A percentile compares a stretch with the other conserved stretches of the same genome.
Evolutionary conservation across 2,113 vertebrate species (phyloP).

Genomic region (Gila orcuttii): DNA sequence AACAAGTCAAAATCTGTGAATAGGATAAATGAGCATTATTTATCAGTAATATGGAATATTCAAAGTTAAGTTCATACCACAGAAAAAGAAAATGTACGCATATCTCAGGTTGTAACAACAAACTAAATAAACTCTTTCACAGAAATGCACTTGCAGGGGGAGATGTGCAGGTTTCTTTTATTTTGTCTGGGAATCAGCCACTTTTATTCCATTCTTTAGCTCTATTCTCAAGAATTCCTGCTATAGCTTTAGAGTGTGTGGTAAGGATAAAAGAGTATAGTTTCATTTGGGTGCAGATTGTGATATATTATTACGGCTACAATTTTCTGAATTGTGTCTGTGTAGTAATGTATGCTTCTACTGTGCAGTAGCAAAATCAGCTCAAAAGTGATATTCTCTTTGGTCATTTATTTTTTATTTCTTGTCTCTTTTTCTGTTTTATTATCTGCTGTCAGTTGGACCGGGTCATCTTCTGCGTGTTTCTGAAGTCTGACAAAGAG

Average conservation of each 20-base stretch:
- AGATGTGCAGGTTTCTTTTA: no score
- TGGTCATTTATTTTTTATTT: constrained; percentile 39
- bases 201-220: background rate
- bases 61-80: background rate
- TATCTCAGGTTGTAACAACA: background rate
- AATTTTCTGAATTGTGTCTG: background rate
- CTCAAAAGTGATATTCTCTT: constrained; percentile 3
- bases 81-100: background rate
- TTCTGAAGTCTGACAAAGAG: constrained; percentile 74
- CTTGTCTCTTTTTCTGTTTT: constrained; percentile 28
- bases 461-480: constrained; percentile 80
- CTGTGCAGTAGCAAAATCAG: constrained; percentile 15
- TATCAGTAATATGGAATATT: background rate
- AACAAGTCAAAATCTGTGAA: background rate
- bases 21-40: background rate
- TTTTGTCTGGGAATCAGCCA: background rate
- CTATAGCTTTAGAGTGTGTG: background rate
- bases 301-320: background rate
- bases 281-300: background rate
- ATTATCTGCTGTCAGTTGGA: constrained; percentile 71
- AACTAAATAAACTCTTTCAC: background rate
- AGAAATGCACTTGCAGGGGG: background rate
- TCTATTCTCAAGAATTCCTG: background rate
- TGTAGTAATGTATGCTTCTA: background rate
- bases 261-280: background rate